Base-by-base conservation (phyloP, 2,113 vertebrate species). In the Thryonomys swinderianus region DNA sequence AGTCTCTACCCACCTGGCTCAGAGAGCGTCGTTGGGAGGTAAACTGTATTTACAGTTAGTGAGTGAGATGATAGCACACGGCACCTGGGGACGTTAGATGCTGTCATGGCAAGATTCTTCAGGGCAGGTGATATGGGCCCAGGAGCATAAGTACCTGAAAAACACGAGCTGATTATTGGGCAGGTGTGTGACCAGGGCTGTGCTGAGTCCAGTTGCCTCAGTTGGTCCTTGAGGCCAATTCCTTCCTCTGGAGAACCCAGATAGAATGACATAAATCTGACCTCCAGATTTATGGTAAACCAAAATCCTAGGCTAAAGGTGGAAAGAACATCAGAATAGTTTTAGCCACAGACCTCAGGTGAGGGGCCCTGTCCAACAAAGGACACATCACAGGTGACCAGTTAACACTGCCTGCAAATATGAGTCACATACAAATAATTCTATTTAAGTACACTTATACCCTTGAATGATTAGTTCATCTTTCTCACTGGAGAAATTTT, bases 401-500 rank as follows among this genome's bases (percentile, higher is more conserved):
- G 17, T 2, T 0, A 3, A 2, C 4, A 11, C 0, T 25, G 23
- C 21, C 16, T 5, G 1, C 27, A 23, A 48, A 17, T 2, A 0
- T 0, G 14, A 1, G 2, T 17, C 11, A 12, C n/a, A 0, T 32
- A 0, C 2, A 18, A 42, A 4, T 20, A 1, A 0, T 4, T 25
- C 79, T 2, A 59, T n/a, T 30, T 55, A 7, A 27, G 48, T 57
- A 25, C 6, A 34, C 51, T 61, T 42, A 5, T 25, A 3, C 9
- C 1, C 90, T 87, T 42, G 30, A 74, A 37, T 34, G 37, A 25
- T 3, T 17, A 62, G n/a, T 23, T 30, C 10, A 0, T 21, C 37
- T 30, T 17, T 48, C 7, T 1, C 14, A 37, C 10, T 20, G 27
- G 40, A 62, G 53, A 59, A 14, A 34, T 93, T 76, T 59, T 20